Base-by-base conservation (phyloP, 2,888 invertebrate species). In the Cistogaster globosa region DNA sequence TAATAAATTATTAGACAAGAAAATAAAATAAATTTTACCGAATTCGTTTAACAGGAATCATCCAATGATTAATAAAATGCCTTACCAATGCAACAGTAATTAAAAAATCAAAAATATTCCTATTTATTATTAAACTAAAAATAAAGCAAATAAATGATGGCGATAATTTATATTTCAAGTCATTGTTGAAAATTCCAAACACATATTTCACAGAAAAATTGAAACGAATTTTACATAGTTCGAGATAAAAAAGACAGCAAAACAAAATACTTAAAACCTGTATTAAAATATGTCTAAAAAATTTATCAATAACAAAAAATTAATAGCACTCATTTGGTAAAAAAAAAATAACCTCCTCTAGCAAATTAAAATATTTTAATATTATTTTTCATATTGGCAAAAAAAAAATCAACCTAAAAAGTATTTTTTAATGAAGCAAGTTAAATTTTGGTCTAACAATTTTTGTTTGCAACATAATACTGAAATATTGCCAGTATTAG, bases 381-480 rank as follows among this genome's bases (percentile, higher is more conserved):
- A 22, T 51, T 72, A 8, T 42, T 80, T n/a, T 63, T 42, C 45
- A 18, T 45, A 55, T 68, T 26, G 20, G 1, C 22, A 14, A n/a
- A 67, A 51, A 69, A 42, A 58, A 67, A 68, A 2, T 32, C 32
- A 32, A 8, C 55, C 78, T 78, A 82, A 79, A 85, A 75, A 85
- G 81, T 76, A 80, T 84, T 69, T 80, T 72, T 76, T 84, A 72
- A 71, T 76, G 76, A 68, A 18, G 67, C 81, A 77, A 51, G 67
- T 60, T 58, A 69, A 57, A 82, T 76, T 76, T 63, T 68, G 55
- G 55, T 74, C 51, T 57, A 81, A 62, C 36, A 48, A 75, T 75
- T 45, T 18, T 16, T 63, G 63, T 76, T 82, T 48, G 68, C 42
- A 53, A 62, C 63, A 36, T 36, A 67, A 55, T 22, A 48, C 12